Percentiles rank a stretch among this genome's conserved stretches.
Conservation (phyloP, 2,113 vertebrate genomes). For the Oncorhynchus gorbuscha region DNA sequence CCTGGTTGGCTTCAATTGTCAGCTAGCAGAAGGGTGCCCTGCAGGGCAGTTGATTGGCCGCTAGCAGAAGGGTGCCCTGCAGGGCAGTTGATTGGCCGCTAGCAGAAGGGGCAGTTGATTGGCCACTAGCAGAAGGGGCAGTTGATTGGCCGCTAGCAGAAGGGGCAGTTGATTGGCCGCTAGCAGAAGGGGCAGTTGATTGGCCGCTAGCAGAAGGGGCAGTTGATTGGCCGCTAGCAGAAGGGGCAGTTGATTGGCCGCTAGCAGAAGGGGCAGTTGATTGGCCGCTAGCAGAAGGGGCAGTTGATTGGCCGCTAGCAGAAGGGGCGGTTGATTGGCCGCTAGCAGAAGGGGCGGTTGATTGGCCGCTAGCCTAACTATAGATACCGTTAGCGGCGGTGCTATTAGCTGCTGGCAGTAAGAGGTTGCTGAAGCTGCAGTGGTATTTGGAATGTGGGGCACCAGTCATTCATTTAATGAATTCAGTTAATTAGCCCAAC, state of each 20-base stretch:
- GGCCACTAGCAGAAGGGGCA: no score
- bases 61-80: no score
- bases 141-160: neutral
- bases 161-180: neutral
- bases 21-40: no score
- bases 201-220: no score
- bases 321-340: neutral
- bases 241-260: neutral
- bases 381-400: no score
- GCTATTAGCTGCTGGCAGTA: slow-evolving; percentile 33
- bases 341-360: neutral
- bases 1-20: neutral
- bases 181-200: neutral
- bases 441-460: slow-evolving; percentile 26
- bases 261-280: neutral
- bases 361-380: no score
- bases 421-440: slow-evolving; percentile 38
- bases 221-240: neutral
- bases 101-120: neutral
- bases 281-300: no score
- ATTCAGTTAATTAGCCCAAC: slow-evolving; percentile 54
- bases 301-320: neutral
- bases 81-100: no score
- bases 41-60: no score
- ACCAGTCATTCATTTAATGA: slow-evolving; percentile 49